Conservation (phyloP, 2,888 invertebrate species). For the Dynastes maya region DNA sequence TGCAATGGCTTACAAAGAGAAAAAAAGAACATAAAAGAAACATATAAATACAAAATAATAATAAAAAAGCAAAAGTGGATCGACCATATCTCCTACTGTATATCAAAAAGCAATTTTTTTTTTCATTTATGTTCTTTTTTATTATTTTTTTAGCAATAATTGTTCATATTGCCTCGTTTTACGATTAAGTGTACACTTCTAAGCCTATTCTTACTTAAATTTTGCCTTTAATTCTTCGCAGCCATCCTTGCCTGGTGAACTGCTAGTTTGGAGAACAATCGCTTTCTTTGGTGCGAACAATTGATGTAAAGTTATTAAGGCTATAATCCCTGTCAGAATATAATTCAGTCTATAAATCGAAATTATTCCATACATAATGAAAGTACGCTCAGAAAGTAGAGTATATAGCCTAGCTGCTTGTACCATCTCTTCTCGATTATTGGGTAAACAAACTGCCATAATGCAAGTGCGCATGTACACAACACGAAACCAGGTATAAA, state of each 20-base stretch:
- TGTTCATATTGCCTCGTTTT: not conserved
- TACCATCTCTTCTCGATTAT: constrained; percentile 73
- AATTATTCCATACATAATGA: constrained; percentile 75
- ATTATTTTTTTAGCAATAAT: constrained; percentile 2
- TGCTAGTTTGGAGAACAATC: constrained; percentile 69
- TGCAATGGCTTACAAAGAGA: no score
- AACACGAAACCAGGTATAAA: constrained; percentile 74
- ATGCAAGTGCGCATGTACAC: constrained; percentile 74
- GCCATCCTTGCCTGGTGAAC: constrained; percentile 52
- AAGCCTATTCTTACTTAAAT: constrained; percentile 56
- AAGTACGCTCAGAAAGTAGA: constrained; percentile 74
- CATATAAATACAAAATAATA: no score
- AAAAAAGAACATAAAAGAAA: no score
- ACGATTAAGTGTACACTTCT: not conserved
- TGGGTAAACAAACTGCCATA: constrained; percentile 82
- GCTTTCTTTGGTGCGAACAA: constrained; percentile 68
- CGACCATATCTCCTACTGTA: no score
- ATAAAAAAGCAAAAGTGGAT: no score
- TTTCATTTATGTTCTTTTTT: no score
- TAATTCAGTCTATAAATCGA: constrained; percentile 76
- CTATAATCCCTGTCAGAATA: constrained; percentile 74
- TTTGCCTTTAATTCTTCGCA: constrained; percentile 59
- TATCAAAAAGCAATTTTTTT: no score
- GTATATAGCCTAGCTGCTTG: constrained; percentile 69
- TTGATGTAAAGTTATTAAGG: constrained; percentile 75